Base-by-base conservation (phyloP, 2,888 invertebrate species). In the Parthenolecanium corni region DNA sequence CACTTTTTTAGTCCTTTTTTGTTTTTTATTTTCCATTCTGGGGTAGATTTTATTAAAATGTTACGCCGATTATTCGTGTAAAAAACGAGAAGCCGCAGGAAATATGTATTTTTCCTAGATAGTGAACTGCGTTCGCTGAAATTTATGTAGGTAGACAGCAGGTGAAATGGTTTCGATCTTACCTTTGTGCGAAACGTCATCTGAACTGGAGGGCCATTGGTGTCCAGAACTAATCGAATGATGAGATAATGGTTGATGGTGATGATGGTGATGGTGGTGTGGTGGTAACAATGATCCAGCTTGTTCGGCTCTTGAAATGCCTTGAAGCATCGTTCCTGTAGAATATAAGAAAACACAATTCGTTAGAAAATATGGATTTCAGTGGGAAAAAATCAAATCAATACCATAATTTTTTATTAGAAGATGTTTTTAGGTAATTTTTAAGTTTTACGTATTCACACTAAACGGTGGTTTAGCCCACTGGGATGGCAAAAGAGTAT, bases 141-240 rank as follows among this genome's bases (percentile, higher is more conserved):
- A 23, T 20, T 47, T 20, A 31, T 31, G 31, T 9, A 9, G 21
- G 54, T 14, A 11, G 21, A 4, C 40, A 38, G 6, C 40, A 3
- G 6, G 24, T 16, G 14, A 21, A 25, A 20, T 47, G 14, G 38
- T 52, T 53, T n/a, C n/a, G 36, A 4, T 42, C 63, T 67, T 68
- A 69, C 69, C 69, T 69, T 69, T 69, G 65, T 69, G 69, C n/a
- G 69, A 67, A 6, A 69, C 66, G 57, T 69, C 69, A 52, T 69
- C 69, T 25, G 69, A 65, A 9, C 65, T 65, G 11, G 68, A 66
- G 11, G 69, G 69, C 70, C 70, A 69, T n/a, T 64, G 65, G n/a
- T 69, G 63, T 24, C 66, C 64, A 21, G 66, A 46, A 5, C 66
- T 66, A n/a, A 68, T 53, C 2, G 65, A 62, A 51, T 67, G 67